phyloP scores from a whole-genome alignment of 2,797 vertebrate species.

The Caiman crocodilus region DNA sequence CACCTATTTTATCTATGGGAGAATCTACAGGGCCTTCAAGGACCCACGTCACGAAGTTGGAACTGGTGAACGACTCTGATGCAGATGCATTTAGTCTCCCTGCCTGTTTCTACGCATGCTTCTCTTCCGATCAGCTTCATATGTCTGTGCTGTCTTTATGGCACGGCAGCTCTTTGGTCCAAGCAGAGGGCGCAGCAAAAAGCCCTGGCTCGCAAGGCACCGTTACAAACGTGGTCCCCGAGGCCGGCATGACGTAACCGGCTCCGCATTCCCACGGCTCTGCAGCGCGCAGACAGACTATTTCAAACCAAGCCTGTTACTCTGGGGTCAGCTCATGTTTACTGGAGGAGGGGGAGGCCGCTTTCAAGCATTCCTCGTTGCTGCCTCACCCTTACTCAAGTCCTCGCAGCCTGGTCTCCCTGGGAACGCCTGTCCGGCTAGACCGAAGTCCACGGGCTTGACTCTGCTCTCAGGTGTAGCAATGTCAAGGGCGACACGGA shows the following conservation, averaged over 20 bases:
- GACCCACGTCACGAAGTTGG: not conserved
- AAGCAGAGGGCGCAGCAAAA: not conserved
- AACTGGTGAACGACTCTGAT: not conserved
- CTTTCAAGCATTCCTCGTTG: conserved; percentile 41
- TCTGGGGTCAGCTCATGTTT: conserved; percentile 57
- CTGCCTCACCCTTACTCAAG: conserved; percentile 5
- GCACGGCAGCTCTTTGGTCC: not conserved
- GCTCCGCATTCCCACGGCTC: conserved; percentile 51
- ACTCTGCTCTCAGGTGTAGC: conserved; percentile 40
- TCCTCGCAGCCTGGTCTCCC: conserved; percentile 10
- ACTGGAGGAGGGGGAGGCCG: conserved; percentile 48
- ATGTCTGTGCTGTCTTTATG: not conserved
- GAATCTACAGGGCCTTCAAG: not conserved
- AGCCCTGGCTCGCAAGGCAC: not conserved
- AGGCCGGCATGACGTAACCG: not conserved
- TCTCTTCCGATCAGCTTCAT: not conserved
- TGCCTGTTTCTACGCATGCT: not conserved
- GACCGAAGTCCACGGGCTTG: rapidly evolving
- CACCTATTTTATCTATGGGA: too few relatives aligned
- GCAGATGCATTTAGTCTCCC: not conserved
- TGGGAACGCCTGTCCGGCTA: conserved; percentile 2
- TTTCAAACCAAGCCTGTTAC: not conserved
- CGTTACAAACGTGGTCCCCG: not conserved
- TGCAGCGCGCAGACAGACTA: not conserved
- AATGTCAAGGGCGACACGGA: too few relatives aligned